Evolutionary conservation across 2,113 vertebrate genomes (phyloP).

Genomic region (Thinocorus orbignyianus): DNA sequence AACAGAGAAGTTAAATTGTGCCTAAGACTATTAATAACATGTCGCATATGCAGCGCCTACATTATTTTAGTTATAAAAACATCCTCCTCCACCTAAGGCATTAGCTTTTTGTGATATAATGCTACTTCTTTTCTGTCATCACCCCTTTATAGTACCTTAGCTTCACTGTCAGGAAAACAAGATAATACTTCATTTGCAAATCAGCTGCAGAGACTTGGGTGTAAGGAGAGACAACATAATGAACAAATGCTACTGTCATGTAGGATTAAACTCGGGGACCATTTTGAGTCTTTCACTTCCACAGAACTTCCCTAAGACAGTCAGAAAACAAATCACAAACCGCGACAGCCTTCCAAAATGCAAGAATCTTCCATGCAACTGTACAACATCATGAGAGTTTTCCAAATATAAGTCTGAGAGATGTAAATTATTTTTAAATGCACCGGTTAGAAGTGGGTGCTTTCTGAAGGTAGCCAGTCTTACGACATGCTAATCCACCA

Average conservation of each 20-base stretch:
- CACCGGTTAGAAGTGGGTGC: neutral
- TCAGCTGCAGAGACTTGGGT: neutral
- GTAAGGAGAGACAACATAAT: neutral
- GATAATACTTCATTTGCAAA: neutral
- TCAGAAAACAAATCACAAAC: neutral
- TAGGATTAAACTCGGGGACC: neutral
- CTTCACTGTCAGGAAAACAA: neutral
- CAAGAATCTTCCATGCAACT: neutral
- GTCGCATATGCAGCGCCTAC: neutral
- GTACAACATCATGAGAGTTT: neutral
- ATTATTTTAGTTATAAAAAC: constrained; percentile 1
- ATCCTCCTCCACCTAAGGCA: neutral
- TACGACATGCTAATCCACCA: neutral
- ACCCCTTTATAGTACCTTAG: neutral
- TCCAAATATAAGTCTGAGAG: neutral
- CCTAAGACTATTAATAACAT: constrained; percentile 29
- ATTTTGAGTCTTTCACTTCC: neutral
- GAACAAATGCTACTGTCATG: neutral
- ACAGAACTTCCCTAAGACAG: neutral
- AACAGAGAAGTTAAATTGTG: constrained; percentile 14
- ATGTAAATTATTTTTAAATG: neutral
- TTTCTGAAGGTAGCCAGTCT: neutral
- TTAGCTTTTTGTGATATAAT: constrained; percentile 22
- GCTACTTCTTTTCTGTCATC: neutral
- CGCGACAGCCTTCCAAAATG: neutral